A percentile compares a stretch with the other conserved stretches of the same genome.
Evolutionary conservation across 2,797 vertebrate species (phyloP).

Genomic region (Syngnathus rostellatus): DNA sequence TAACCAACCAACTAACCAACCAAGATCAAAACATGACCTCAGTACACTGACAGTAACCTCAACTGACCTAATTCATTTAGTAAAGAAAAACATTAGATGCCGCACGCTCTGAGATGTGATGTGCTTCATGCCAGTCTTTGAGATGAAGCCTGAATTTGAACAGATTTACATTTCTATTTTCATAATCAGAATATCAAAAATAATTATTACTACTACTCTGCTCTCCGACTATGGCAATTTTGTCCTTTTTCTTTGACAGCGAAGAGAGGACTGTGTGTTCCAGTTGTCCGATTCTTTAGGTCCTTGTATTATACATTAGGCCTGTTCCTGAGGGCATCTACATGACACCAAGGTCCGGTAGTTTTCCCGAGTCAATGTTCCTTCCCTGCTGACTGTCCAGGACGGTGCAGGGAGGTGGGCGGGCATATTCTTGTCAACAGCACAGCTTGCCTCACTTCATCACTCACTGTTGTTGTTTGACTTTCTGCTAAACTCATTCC

Average conservation of each 20-base stretch:
- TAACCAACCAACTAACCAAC: too few species aligned
- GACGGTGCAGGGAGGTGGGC: conserved; percentile 32
- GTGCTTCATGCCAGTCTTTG: too few species aligned
- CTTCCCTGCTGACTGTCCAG: conserved; percentile 21
- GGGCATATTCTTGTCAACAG: conserved; percentile 39
- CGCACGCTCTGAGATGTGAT: too few species aligned
- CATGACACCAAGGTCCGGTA: conserved; percentile 14
- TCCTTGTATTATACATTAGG: not conserved
- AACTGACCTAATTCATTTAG: too few species aligned
- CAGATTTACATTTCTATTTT: too few species aligned
- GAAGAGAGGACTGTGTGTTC: too few species aligned
- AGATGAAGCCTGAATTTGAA: too few species aligned
- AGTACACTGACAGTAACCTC: not conserved
- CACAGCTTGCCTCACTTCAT: conserved; percentile 46
- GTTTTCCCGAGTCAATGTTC: conserved; percentile 19
- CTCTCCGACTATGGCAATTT: too few species aligned
- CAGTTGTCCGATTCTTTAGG: not conserved
- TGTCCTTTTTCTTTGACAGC: too few species aligned
- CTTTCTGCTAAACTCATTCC: conserved; percentile 30
- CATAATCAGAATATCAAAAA: too few species aligned
- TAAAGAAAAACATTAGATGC: too few species aligned
- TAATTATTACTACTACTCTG: too few species aligned
- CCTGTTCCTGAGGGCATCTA: not conserved
- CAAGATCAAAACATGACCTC: not conserved
- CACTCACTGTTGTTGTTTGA: conserved; percentile 43